Percentiles rank a stretch among this genome's conserved stretches.
phyloP scores from a whole-genome alignment of 1,140 invertebrate species.

The Drosophila teissieri region DNA sequence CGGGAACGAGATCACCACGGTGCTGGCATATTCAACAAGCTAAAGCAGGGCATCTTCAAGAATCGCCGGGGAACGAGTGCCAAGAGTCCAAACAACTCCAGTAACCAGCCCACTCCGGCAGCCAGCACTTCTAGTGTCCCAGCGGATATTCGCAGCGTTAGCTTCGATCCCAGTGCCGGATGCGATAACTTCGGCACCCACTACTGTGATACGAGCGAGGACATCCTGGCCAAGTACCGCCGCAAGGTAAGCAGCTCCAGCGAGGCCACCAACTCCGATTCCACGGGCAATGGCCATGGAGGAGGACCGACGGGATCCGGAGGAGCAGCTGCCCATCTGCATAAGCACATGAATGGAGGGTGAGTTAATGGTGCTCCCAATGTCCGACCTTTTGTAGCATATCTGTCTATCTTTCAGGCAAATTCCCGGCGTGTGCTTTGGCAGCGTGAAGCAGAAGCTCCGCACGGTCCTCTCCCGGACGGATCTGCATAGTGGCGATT shows the following conservation, averaged over 20 bases:
- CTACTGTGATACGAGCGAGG: slow-evolving; percentile 88
- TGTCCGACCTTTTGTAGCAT: background rate
- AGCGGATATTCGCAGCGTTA: slow-evolving; percentile 53
- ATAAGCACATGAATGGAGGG: slow-evolving; percentile 58
- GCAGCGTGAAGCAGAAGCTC: slow-evolving; percentile 96
- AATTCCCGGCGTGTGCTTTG: slow-evolving; percentile 86
- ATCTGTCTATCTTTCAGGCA: slow-evolving; percentile 1
- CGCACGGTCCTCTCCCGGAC: slow-evolving; percentile 95
- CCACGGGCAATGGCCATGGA: slow-evolving; percentile 70
- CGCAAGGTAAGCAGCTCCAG: slow-evolving; percentile 89
- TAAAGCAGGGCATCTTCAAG: slow-evolving; percentile 87
- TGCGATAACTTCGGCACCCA: slow-evolving; percentile 45
- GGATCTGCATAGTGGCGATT: slow-evolving; percentile 87
- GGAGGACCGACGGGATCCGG: background rate
- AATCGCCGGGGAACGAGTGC: slow-evolving; percentile 86
- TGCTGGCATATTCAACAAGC: slow-evolving; percentile 88
- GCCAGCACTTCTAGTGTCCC: slow-evolving; percentile 7
- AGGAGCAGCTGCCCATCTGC: slow-evolving; percentile 24
- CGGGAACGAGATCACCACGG: slow-evolving; percentile 44
- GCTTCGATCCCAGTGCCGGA: slow-evolving; percentile 70
- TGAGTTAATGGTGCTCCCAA: slow-evolving; percentile 14
- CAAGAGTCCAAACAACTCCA: slow-evolving; percentile 55
- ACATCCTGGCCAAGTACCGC: slow-evolving; percentile 97
- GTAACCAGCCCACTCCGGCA: background rate
- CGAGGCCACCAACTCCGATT: slow-evolving; percentile 85